phyloP scores from a whole-genome alignment of 2,797 vertebrate species.

The Poeciliopsis paucimaculata region DNA sequence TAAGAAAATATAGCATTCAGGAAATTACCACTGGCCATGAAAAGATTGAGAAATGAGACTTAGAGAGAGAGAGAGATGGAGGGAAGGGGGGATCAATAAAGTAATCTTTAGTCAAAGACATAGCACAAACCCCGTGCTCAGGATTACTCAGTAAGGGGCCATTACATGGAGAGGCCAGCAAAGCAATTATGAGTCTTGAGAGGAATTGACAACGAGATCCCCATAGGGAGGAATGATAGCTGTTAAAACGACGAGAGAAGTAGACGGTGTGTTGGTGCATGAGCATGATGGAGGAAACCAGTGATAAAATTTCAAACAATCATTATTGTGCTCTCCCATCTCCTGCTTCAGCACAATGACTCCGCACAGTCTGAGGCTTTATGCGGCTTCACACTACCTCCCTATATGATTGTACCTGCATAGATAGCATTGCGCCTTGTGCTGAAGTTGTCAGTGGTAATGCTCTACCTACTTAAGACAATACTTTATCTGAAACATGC shows the following conservation, averaged over 20 bases:
- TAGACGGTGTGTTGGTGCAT: constrained; percentile 22
- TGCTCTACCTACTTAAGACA: constrained; percentile 2
- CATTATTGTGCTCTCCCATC: constrained; percentile 44
- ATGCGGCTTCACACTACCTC: constrained; percentile 16
- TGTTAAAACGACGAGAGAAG: constrained; percentile 42
- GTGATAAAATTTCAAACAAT: constrained; percentile 57
- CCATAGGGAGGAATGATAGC: constrained; percentile 61
- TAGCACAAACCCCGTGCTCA: constrained; percentile 44
- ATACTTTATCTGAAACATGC: not conserved
- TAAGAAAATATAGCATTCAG: constrained; percentile 45
- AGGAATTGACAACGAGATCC: constrained; percentile 72
- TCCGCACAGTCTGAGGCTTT: constrained; percentile 1
- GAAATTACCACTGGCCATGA: constrained; percentile 52
- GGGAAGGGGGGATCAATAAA: constrained; percentile 63
- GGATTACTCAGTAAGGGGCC: constrained; percentile 72
- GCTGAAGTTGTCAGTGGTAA: constrained; percentile 22
- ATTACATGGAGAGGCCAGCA: constrained; percentile 67
- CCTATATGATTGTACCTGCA: constrained; percentile 13
- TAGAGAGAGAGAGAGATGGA: constrained; percentile 11
- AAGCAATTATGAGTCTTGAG: constrained; percentile 78
- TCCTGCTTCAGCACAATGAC: constrained; percentile 8
- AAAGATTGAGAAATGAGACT: constrained; percentile 38
- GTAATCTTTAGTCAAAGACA: constrained; percentile 76
- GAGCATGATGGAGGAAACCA: constrained; percentile 21
- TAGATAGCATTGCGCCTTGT: constrained; percentile 33